Conservation (phyloP, 1,140 invertebrate species). For the Drosophila persimilis region DNA sequence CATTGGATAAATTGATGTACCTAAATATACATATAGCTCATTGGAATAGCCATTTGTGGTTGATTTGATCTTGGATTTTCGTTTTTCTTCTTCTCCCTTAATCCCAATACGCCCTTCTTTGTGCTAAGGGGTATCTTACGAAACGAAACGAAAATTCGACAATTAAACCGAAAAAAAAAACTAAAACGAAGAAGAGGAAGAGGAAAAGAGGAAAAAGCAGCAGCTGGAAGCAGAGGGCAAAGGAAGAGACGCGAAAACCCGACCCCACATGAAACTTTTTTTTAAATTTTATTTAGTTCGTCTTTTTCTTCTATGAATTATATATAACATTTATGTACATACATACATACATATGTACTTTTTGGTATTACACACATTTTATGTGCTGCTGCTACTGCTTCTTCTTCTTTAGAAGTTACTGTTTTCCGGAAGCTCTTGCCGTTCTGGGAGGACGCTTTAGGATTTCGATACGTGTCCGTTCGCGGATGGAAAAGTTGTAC, state of each 20-base stretch:
- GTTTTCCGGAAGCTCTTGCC: constrained; percentile 9
- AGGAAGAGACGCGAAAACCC: constrained; percentile 2
- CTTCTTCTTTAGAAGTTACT: constrained; percentile 14
- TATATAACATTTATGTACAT: constrained; percentile 1
- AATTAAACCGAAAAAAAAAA: constrained; percentile 45
- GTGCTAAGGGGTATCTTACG: not conserved
- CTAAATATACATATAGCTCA: too few species aligned
- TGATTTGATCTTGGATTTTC: too few species aligned
- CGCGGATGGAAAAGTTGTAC: too few species aligned
- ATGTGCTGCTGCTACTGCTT: too few species aligned
- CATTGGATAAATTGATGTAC: too few species aligned
- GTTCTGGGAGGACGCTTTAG: too few species aligned
- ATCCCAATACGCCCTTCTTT: too few species aligned
- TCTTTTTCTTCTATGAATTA: constrained; percentile 1
- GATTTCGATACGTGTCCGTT: too few species aligned
- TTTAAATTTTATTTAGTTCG: constrained; percentile 20
- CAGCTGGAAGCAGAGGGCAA: too few species aligned
- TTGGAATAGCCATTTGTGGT: too few species aligned
- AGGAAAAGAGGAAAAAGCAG: constrained; percentile 11
- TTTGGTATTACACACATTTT: too few species aligned
- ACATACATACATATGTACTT: constrained; percentile 21
- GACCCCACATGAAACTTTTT: constrained; percentile 36
- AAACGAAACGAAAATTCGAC: constrained; percentile 49
- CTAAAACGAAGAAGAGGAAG: constrained; percentile 8
- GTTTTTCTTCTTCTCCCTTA: too few species aligned